Evolutionary conservation across 2,113 vertebrate genomes (phyloP).

Genomic region (Paraplagusia blochii): DNA sequence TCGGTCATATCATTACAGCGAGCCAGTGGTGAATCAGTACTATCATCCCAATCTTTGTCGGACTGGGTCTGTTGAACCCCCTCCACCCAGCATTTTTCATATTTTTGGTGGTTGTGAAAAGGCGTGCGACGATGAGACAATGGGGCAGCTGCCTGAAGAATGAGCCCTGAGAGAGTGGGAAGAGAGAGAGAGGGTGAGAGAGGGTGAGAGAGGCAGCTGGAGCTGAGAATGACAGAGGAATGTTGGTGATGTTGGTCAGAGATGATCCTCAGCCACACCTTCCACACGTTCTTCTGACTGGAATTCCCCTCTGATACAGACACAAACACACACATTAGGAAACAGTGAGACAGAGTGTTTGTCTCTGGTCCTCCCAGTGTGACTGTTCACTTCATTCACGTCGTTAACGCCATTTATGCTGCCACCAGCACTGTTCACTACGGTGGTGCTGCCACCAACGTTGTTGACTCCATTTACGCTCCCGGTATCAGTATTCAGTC

Average conservation of each 20-base stretch:
- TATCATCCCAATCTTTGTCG: too few relatives aligned
- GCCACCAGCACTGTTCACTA: too few relatives aligned
- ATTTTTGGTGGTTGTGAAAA: slow-evolving; percentile 71
- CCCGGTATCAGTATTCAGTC: too few relatives aligned
- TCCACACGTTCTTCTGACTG: slow-evolving; percentile 60
- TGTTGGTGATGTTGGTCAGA: slow-evolving; percentile 68
- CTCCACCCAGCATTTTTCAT: slow-evolving; percentile 55
- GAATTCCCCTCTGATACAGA: slow-evolving; percentile 67
- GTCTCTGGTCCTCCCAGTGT: too few relatives aligned
- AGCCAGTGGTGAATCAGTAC: too few relatives aligned
- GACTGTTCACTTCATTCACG: too few relatives aligned
- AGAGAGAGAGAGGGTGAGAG: slow-evolving; percentile 64
- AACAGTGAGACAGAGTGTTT: slow-evolving; percentile 9
- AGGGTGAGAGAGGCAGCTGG: too few relatives aligned
- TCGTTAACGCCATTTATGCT: too few relatives aligned
- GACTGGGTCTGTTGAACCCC: slow-evolving; percentile 35
- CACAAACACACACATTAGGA: slow-evolving; percentile 32
- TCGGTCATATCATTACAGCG: too few relatives aligned
- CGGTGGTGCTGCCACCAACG: too few relatives aligned
- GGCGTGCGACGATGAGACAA: slow-evolving; percentile 65
- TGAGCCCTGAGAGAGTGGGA: too few relatives aligned
- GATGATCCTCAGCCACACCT: slow-evolving; percentile 72
- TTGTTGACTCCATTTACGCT: too few relatives aligned
- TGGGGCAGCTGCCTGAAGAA: slow-evolving; percentile 75
- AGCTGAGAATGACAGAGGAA: slow-evolving; percentile 61